Conservation (phyloP, 2,888 invertebrate species). For the Polyploca ridens region DNA sequence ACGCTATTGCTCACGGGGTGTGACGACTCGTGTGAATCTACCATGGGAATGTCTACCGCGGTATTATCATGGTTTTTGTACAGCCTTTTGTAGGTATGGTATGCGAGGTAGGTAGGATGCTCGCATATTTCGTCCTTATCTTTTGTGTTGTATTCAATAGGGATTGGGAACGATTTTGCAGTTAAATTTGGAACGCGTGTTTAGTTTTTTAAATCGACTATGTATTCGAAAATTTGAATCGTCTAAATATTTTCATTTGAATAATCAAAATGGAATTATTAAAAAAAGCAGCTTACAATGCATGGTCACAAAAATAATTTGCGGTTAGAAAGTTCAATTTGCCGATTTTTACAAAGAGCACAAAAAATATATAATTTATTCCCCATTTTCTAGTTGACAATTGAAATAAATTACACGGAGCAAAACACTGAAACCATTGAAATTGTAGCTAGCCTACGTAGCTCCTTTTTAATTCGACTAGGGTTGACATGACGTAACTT, state of each 20-base stretch:
- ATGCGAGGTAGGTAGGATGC: not conserved
- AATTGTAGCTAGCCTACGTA: not conserved
- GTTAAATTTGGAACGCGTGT: too few relatives aligned
- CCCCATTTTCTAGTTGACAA: not conserved
- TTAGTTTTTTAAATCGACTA: not conserved
- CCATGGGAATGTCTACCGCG: conserved; percentile 68
- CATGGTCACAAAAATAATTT: not conserved
- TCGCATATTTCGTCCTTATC: not conserved
- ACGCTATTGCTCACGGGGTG: conserved; percentile 67
- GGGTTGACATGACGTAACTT: not conserved
- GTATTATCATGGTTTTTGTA: conserved; percentile 40
- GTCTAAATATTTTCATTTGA: not conserved
- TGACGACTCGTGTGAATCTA: conserved; percentile 76
- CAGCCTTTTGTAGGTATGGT: conserved; percentile 13
- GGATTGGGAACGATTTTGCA: not conserved
- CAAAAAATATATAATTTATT: not conserved
- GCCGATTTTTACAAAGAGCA: not conserved
- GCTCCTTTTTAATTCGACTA: not conserved
- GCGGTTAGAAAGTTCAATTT: not conserved
- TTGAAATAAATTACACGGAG: conserved; percentile 1
- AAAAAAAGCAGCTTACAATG: too few relatives aligned
- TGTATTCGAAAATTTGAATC: not conserved
- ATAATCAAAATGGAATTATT: too few relatives aligned
- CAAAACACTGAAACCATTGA: not conserved
- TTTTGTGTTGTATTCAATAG: not conserved